Evolutionary conservation across 2,797 vertebrate genomes (phyloP).

Genomic region (Spinus pinus): DNA sequence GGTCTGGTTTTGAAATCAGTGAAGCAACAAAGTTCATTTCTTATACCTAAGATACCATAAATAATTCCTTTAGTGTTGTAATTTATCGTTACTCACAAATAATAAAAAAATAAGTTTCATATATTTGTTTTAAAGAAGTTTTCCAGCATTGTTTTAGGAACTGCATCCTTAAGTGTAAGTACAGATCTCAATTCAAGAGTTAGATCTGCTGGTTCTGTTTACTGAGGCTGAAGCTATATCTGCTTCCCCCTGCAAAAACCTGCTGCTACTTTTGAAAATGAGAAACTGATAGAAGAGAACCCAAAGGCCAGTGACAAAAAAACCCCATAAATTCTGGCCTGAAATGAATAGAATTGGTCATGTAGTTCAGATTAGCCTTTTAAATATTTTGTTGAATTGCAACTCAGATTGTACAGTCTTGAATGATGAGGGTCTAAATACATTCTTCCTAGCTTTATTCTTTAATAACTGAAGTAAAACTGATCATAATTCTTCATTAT

Average conservation of each 20-base stretch:
- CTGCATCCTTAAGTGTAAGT: not conserved
- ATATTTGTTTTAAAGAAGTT: not conserved
- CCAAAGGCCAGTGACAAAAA: not conserved
- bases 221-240: not conserved
- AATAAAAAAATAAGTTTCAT: not conserved
- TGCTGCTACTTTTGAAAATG: not conserved
- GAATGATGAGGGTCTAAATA: not conserved
- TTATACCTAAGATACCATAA: not conserved
- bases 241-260: not conserved
- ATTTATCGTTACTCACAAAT: not conserved
- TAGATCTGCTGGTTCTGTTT: not conserved
- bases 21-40: not conserved
- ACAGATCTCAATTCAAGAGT: not conserved
- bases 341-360: not conserved
- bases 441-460: not conserved
- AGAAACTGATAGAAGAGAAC: not conserved
- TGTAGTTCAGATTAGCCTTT: not conserved
- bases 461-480: not conserved
- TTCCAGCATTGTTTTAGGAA: not conserved
- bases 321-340: not conserved
- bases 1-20: not conserved
- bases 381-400: not conserved
- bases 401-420: not conserved
- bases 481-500: constrained; percentile 18
- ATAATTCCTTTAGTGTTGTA: not conserved